Evolutionary conservation across 92 coral and sea anemone species (phyloP), one percentile per base, ranked within the genome.

Genomic region (Blastomussa wellsi): DNA sequence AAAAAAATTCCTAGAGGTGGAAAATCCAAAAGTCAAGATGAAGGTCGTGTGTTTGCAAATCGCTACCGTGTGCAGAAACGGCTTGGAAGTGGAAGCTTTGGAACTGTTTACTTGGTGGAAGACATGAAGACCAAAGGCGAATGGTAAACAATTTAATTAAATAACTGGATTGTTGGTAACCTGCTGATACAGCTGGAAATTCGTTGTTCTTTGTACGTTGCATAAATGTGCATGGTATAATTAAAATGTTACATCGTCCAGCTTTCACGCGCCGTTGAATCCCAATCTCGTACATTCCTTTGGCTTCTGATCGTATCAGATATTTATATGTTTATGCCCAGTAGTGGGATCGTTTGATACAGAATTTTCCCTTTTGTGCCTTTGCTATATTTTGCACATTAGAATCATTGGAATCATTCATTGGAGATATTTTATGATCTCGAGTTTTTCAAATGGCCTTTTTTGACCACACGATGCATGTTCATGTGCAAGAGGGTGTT

Each of bases 1-100:
- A 96, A 94, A 80, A 92, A 93, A 76, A 96, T 96, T 80, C 98
- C 98, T 44, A 89, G 90, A 72, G 91, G 91, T 39, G 82, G 94
- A 37, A 91, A 91, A 33, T 86, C 94, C 38, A 88, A 88, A 71
- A 86, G 93, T 51, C 88, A 82, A 47, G 90, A 92, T 82, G 91
- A 57, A 15, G 98, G 93, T 26, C 88, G 98, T 22, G 95, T 95
- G 55, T 95, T 92, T 82, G 98, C 93, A 49, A 95, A 95, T 66
- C 87, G 98, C 22, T 95, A 95, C 79, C 87, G 90, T 16, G 92
- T 95, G 49, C 89, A 92, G 22, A 90, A 89, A 62, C 90, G 93
- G 7, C 92, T 95, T 24, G 98, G 98, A 28, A 94, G 94, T 53
- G 98, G 98, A 0, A 95, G 95, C 85, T 95, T 94, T 80, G 98